Percentiles rank a stretch among this genome's conserved stretches.
phyloP scores from a whole-genome alignment of 2,797 vertebrate genomes.

The Bryconaethiops microstoma region DNA sequence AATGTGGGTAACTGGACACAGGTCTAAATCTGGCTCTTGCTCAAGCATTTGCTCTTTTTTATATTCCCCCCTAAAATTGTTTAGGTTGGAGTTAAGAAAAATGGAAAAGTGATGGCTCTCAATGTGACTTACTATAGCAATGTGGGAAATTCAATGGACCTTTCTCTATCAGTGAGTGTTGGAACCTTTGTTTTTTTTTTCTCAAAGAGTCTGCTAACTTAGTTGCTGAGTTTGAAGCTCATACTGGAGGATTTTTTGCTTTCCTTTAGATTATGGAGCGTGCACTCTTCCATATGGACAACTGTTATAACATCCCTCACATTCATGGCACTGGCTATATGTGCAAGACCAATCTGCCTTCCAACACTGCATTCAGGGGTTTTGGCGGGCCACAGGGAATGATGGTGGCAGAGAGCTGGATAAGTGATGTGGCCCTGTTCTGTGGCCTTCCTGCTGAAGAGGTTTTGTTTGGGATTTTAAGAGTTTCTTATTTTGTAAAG shows the following conservation, averaged over 20 bases:
- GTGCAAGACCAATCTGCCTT: constrained; percentile 91
- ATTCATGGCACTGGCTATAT: constrained; percentile 80
- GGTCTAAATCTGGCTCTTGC: not conserved
- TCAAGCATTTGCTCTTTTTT: not conserved
- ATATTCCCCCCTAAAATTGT: not conserved
- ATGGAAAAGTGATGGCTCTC: constrained; percentile 85
- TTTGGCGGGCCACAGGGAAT: constrained; percentile 93
- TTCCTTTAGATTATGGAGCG: constrained; percentile 84
- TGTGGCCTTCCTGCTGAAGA: constrained; percentile 83
- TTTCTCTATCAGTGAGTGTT: constrained; percentile 84
- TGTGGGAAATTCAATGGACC: constrained; percentile 86
- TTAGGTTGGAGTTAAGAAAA: constrained; percentile 90
- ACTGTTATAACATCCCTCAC: constrained; percentile 87
- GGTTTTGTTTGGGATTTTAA: constrained; percentile 65
- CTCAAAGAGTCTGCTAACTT: not conserved
- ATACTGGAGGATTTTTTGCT: not conserved
- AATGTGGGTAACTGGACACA: not conserved
- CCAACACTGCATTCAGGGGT: constrained; percentile 95
- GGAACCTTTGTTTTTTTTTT: not conserved
- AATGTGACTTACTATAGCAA: constrained; percentile 88
- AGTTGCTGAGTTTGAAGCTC: not conserved
- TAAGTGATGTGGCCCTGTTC: constrained; percentile 81
- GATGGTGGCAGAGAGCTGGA: constrained; percentile 91
- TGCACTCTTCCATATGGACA: constrained; percentile 93
- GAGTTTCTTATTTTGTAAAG: not conserved